Base-by-base conservation (phyloP, 1,140 invertebrate genomes). In the Battus philenor region DNA sequence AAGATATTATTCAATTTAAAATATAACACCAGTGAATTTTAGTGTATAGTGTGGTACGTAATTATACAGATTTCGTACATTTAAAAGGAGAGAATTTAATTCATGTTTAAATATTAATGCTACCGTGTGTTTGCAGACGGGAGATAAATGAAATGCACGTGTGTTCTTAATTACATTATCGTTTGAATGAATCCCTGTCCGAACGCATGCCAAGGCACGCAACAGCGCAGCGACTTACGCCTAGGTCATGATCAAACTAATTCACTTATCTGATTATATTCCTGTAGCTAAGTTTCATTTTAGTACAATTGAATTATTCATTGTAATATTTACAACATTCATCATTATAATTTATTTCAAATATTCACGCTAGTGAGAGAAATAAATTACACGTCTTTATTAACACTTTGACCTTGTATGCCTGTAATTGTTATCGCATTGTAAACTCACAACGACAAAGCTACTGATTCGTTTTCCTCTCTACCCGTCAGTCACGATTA, bases 121-220 rank as follows among this genome's bases (percentile, higher is more conserved):
- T 11, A 26, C 15, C 20, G 36, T 15, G 36, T 6, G 7, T 41
- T 26, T 24, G 15, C 7, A 15, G 13, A 5, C 13, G 38, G 8
- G 13, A 41, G 22, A 41, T 41, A 41, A 17, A 48, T 54, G 41
- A 46, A 54, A 54, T 32, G 52, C 31, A 46, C 27, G 30, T 39
- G 12, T 27, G 12, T 13, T 13, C 15, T 12, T 36, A 61, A 58
- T 47, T 54, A 67, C 49, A 58, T 54, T 57, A 54, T 43, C 49
- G 52, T 63, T 47, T 74, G 70, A 83, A 83, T 77, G 74, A 72
- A 79, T 52, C 53, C 46, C 51, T 55, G 60, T 68, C 61, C 65
- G 73, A 80, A 69, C 67, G 24, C n/a, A 30, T 75, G 79, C 76
- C 76, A 80, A 41, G 24, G 66, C 55, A 57, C 50, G 51, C 64